Evolutionary conservation across 53 echinoderm and acorn worm genomes (phyloP).

Genomic region (Arbacia lixula): DNA sequence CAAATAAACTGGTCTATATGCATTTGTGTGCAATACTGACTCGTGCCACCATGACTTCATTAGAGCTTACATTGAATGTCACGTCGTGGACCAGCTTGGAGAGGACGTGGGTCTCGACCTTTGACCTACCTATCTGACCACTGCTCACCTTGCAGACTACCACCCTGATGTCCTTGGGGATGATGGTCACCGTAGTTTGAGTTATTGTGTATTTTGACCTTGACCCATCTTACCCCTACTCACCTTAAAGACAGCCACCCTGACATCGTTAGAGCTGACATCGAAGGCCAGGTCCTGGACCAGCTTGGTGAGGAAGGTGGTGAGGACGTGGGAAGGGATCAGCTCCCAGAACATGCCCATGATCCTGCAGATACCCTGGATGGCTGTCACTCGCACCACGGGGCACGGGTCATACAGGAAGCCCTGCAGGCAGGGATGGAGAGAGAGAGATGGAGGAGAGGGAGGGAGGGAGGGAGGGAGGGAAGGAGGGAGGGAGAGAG

Average conservation of each 20-base stretch:
- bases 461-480: too few relatives aligned
- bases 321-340: conserved; percentile 82
- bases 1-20: background rate
- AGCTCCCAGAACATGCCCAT: conserved; percentile 90
- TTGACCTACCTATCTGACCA: too few relatives aligned
- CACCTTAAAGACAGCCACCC: conserved; percentile 93
- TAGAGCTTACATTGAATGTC: too few relatives aligned
- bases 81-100: too few relatives aligned
- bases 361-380: conserved; percentile 91
- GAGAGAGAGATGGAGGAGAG: too few relatives aligned
- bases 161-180: too few relatives aligned
- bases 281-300: conserved; percentile 85
- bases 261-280: conserved; percentile 81
- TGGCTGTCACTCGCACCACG: conserved; percentile 79
- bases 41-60: too few relatives aligned
- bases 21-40: background rate
- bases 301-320: conserved; percentile 83
- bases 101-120: too few relatives aligned
- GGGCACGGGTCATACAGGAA: conserved; percentile 89
- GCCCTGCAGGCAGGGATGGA: conserved; percentile 43
- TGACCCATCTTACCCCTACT: background rate
- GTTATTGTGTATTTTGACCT: too few relatives aligned
- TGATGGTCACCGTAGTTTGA: too few relatives aligned
- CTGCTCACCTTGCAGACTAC: too few relatives aligned
- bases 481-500: too few relatives aligned